phyloP scores from a whole-genome alignment of 2,888 invertebrate species.

The Cataglyphis rosenhaueri region DNA sequence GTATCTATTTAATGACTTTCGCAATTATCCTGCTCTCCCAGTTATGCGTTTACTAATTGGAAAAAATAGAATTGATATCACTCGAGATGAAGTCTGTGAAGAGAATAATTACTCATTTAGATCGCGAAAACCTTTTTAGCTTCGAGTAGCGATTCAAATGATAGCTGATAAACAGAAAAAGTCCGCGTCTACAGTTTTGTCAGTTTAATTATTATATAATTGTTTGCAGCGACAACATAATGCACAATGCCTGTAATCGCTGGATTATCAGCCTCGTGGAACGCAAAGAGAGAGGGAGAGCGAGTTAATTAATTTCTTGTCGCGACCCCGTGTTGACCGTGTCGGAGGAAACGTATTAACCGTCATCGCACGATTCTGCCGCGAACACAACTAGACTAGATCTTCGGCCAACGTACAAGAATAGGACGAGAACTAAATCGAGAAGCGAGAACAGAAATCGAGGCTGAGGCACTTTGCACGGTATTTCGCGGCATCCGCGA shows the following conservation, averaged over 20 bases:
- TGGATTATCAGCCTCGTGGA: conserved; percentile 15
- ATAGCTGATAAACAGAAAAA: conserved; percentile 14
- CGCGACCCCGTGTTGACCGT: conserved; percentile 4
- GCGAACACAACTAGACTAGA: not conserved
- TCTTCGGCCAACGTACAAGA: conserved; percentile 28
- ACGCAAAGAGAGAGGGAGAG: not conserved
- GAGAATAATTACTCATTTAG: not conserved
- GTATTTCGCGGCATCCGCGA: conserved; percentile 39
- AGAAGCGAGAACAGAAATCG: conserved; percentile 34
- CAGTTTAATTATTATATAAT: conserved; percentile 43
- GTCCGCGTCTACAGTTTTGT: not conserved
- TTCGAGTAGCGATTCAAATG: not conserved
- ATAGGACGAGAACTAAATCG: conserved; percentile 25
- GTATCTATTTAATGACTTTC: not conserved
- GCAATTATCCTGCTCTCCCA: not conserved
- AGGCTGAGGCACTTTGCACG: conserved; percentile 36
- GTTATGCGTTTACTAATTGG: not conserved
- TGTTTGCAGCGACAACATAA: conserved; percentile 5
- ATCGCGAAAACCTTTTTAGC: not conserved
- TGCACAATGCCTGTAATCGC: conserved; percentile 46
- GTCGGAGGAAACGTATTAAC: conserved; percentile 27
- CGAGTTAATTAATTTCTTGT: conserved; percentile 41
- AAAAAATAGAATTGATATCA: not conserved
- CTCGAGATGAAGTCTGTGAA: not conserved
- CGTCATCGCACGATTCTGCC: not conserved